Evolutionary conservation across 1,140 invertebrate species (phyloP), one percentile per base, ranked within the genome.

Genomic region (Dendrolimus kikuchii): DNA sequence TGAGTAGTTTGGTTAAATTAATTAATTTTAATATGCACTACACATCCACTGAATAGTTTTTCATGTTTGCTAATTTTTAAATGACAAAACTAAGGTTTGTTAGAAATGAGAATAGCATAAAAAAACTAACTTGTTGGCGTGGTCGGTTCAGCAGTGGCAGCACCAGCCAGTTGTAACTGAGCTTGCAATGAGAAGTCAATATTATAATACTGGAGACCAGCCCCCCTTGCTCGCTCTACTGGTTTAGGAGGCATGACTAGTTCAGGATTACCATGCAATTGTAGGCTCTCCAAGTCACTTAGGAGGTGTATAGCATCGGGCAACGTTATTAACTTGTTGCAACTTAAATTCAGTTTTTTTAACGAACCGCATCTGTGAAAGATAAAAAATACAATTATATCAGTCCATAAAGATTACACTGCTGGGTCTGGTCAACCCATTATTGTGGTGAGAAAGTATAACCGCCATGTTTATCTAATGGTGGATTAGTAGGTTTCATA

Each of bases 221-320:
- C 90, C 4, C 94, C 94, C 65, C 92, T 90, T 62, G 93, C 91
- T n/a, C 92, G 80, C 77, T 95, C 93, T 4, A 90, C 92, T 0
- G 97, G 98, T 88, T 99, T 99, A 7, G 98, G 98, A 0, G 99
- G 98, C 96, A 99, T 98, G 46, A 99, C 92, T 57, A 99, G 89
- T 65, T 99, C 96, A 0, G 96, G 95, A 90, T 99, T 99, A 63
- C 96, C 95, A 62, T 94, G 91, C 39, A 99, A 89, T 89, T 99
- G 96, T 10, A 99, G 88, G 53, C 93, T 92, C 77, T 97, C 94
- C 41, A 96, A 81, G 84, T 99, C 97, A 47, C 94, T 96, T 7
- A 99, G 88, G 46, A 99, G 89, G 89, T 99, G 98, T 65, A 99
- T 96, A 3, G 98, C 96, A 86, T 99, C 98, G 4, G 99, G 99